Base-by-base conservation (phyloP, 2,113 vertebrate genomes). In the Ophthalmolycus amberensis region DNA sequence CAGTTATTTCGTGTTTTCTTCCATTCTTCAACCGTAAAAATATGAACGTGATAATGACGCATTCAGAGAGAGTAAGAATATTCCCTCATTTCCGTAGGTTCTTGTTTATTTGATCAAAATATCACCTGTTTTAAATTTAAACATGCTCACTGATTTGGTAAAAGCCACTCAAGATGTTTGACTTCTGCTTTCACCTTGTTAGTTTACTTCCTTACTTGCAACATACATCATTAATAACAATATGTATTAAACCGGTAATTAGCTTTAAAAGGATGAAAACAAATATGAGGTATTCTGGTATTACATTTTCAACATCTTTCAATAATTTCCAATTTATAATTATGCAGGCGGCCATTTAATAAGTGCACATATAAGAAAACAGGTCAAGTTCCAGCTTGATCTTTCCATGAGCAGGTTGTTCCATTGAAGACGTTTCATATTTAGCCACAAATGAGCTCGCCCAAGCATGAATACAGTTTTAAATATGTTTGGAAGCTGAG, bases 341-440 rank as follows among this genome's bases (percentile, higher is more conserved):
- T 68, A 67, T 72, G 34, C 54, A 48, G 69, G 71, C 78, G 73
- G 82, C 73, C 58, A 75, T 88, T 90, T 82, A 83, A 81, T 88
- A 88, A 93, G 88, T 92, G 86, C 88, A 81, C 62, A 76, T 75
- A 77, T 68, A 84, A 88, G 42, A 90, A 83, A 80, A 92, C 50
- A 89, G 83, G 87, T 95, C 95, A 95, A 96, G 95, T 90, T 95
- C 95, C 95, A 95, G 95, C 95, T 96, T 95, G 95, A 95, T 94
- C 85, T 90, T 86, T 79, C 82, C 64, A 71, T 42, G 74, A 72
- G 44, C 48, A 77, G 78, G 68, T 63, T 65, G 52, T 46, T 79
- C 70, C 70, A 71, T 72, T 27, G 18, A 29, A 65, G 44, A 58
- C 52, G 68, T 71, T 56, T 25, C 29, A 56, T 73, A 46, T 81